phyloP scores from a whole-genome alignment of 2,797 vertebrate species.

The Pampus argenteus region DNA sequence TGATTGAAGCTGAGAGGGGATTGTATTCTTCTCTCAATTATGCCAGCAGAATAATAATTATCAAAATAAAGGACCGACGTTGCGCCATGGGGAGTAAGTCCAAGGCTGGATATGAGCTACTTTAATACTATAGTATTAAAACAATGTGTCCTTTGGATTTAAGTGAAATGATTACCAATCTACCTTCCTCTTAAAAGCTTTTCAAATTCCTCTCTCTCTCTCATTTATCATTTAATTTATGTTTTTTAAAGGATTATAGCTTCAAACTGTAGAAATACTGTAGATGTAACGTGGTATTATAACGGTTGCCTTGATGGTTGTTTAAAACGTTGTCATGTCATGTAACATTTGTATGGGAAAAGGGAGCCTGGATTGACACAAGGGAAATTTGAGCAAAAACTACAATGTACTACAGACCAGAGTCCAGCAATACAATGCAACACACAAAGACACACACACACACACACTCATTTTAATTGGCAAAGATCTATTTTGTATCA shows the following conservation, averaged over 20 bases:
- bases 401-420: neutral
- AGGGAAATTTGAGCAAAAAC: slow-evolving; percentile 8
- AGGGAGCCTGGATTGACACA: neutral
- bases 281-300: neutral
- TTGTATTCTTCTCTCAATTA: slow-evolving; percentile 87
- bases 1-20: slow-evolving; percentile 81
- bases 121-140: slow-evolving; percentile 75
- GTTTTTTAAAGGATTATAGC: slow-evolving; percentile 32
- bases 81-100: slow-evolving; percentile 67
- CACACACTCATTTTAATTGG: slow-evolving; percentile 34
- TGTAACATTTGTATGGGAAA: neutral
- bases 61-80: slow-evolving; percentile 62
- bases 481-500: slow-evolving; percentile 27
- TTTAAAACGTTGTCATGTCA: slow-evolving; percentile 14
- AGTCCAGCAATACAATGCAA: slow-evolving; percentile 10
- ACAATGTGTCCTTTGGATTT: slow-evolving; percentile 83
- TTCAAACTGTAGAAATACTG: slow-evolving; percentile 7
- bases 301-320: slow-evolving; percentile 2
- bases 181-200: slow-evolving; percentile 37
- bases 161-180: slow-evolving; percentile 82
- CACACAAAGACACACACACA: neutral
- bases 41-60: slow-evolving; percentile 89
- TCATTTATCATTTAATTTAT: slow-evolving; percentile 20
- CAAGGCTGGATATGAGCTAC: neutral
- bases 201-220: neutral